Percentiles rank a stretch among this genome's conserved stretches.
These are phyloP conservation scores for Diglossa brunneiventris DNA, from an alignment of 2,113 vertebrate genomes.

Conservation along the genomic window DNA sequence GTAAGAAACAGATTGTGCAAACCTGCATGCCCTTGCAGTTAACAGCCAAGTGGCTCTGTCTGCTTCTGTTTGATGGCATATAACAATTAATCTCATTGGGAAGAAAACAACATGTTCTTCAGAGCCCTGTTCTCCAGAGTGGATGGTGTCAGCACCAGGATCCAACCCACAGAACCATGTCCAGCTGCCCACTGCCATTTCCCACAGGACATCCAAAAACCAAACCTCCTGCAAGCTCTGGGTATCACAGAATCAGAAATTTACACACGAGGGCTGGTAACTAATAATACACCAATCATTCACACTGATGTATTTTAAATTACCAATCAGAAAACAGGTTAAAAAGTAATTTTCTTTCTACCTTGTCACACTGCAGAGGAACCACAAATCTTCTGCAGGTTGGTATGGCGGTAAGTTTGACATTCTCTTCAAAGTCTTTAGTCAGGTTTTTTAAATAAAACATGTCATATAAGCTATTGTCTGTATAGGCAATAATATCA, in stretches of 20 bases:
- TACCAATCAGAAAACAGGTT: not conserved
- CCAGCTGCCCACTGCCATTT: not conserved
- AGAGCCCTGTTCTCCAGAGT: not conserved
- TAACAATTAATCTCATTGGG: not conserved
- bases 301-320: not conserved
- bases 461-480: slow-evolving; percentile 86
- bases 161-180: not conserved
- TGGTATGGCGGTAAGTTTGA: slow-evolving; percentile 62
- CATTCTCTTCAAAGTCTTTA: slow-evolving; percentile 25
- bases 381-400: slow-evolving; percentile 82
- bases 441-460: slow-evolving; percentile 87
- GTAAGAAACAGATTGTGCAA: not conserved
- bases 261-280: not conserved
- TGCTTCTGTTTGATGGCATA: not conserved
- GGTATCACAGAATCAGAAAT: not conserved
- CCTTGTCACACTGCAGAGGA: slow-evolving; percentile 82
- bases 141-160: not conserved
- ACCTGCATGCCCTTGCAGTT: not conserved
- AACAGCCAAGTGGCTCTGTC: not conserved
- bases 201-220: not conserved
- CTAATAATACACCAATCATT: not conserved
- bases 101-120: not conserved
- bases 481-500: slow-evolving; percentile 84
- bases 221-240: not conserved
- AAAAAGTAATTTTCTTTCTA: slow-evolving; percentile 32